phyloP scores from a whole-genome alignment of 1,140 invertebrate genomes.

The Eupristina koningsbergeri region DNA sequence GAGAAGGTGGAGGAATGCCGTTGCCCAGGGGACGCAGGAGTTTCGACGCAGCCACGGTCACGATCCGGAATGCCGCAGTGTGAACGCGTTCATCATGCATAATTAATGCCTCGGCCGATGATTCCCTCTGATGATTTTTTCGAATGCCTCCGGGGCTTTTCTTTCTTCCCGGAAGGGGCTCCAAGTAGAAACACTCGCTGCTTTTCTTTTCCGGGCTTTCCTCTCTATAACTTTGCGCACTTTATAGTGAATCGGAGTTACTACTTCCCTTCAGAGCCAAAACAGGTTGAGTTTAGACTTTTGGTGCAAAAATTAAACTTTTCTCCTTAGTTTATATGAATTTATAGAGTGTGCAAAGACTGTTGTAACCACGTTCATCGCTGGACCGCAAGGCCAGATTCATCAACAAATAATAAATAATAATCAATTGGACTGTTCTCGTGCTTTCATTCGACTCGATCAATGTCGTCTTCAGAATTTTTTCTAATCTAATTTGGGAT shows the following conservation, averaged over 20 bases:
- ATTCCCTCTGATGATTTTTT: conserved; percentile 1
- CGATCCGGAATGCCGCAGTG: conserved; percentile 60
- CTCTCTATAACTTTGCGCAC: background rate
- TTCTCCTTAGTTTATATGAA: no score
- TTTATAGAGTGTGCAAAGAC: no score
- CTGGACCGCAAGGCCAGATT: no score
- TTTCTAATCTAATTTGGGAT: no score
- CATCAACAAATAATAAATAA: no score
- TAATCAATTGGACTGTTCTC: no score
- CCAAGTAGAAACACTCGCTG: background rate
- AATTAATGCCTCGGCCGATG: conserved; percentile 68
- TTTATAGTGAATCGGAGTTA: background rate
- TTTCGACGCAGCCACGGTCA: conserved; percentile 43
- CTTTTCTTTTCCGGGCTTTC: conserved; percentile 27
- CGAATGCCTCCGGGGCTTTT: background rate
- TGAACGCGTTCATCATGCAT: conserved; percentile 70
- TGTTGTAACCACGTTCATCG: no score
- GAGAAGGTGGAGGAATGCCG: conserved; percentile 58
- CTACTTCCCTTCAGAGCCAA: background rate
- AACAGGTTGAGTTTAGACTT: background rate
- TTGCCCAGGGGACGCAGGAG: background rate
- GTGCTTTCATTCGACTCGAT: no score
- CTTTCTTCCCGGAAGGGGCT: background rate
- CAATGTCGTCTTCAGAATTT: no score
- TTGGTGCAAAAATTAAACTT: no score